A percentile compares a stretch with the other conserved stretches of the same genome.
Conservation (phyloP, 2,797 vertebrate genomes). For the Poecilia picta region DNA sequence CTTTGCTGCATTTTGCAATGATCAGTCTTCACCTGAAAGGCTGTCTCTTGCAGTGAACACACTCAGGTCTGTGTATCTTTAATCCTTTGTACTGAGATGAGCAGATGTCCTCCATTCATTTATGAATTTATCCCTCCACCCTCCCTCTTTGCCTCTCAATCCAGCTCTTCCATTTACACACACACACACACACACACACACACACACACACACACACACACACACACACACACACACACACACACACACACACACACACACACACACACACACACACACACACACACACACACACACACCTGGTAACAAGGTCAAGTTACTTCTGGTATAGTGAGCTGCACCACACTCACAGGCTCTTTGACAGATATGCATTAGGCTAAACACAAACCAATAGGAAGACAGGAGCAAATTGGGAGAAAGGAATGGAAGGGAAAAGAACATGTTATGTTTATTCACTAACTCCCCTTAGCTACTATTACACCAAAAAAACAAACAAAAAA, state of each 20-base stretch:
- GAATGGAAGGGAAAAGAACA: slow-evolving; percentile 50
- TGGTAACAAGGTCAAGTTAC: slow-evolving; percentile 96
- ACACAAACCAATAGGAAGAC: slow-evolving; percentile 9
- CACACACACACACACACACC: slow-evolving; percentile 69
- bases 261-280: slow-evolving; percentile 50
- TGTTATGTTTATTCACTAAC: slow-evolving; percentile 68
- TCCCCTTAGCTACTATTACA: slow-evolving; percentile 73
- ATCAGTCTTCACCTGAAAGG: slow-evolving; percentile 38
- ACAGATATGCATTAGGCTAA: slow-evolving; percentile 14
- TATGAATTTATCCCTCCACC: slow-evolving; percentile 90
- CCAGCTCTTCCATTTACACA: slow-evolving; percentile 45
- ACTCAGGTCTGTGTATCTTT: slow-evolving; percentile 81
- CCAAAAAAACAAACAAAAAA: neutral
- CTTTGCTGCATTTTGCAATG: slow-evolving; percentile 57
- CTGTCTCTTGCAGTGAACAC: slow-evolving; percentile 12
- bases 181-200: slow-evolving; percentile 52
- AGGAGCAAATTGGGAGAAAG: slow-evolving; percentile 6
- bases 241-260: slow-evolving; percentile 62
- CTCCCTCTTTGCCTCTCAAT: slow-evolving; percentile 9
- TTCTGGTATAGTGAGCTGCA: slow-evolving; percentile 91
- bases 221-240: slow-evolving; percentile 70
- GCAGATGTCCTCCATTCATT: slow-evolving; percentile 99
- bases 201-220: slow-evolving; percentile 71
- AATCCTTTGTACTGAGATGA: slow-evolving; percentile 91
- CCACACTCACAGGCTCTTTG: slow-evolving; percentile 57